Conservation (phyloP, 2,888 invertebrate genomes). For the Clusia tigrina region DNA sequence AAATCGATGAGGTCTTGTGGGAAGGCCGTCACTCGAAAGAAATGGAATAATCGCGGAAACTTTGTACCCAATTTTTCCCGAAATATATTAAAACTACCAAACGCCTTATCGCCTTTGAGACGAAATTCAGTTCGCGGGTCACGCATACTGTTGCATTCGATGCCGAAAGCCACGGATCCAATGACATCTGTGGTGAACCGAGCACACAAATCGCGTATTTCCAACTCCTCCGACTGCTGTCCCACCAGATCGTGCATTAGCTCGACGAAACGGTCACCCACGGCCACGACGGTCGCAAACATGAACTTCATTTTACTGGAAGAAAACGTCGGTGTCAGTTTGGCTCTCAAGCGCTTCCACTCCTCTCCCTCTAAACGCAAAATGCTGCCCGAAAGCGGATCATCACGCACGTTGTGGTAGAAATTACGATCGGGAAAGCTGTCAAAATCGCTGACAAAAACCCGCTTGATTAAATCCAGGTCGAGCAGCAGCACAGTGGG, state of each 20-base stretch:
- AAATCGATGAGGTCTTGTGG: constrained; percentile 34
- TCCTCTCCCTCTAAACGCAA: constrained; percentile 53
- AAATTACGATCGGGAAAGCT: constrained; percentile 37
- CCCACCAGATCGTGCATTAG: constrained; percentile 34
- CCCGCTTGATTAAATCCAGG: background rate
- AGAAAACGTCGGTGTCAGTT: constrained; percentile 65
- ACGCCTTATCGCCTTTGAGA: constrained; percentile 32
- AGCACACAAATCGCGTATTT: constrained; percentile 58
- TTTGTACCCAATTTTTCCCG: background rate
- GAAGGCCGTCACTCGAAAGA: constrained; percentile 49
- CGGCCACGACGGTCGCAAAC: constrained; percentile 54
- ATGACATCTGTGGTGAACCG: constrained; percentile 65
- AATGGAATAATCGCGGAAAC: constrained; percentile 17
- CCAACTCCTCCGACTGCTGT: constrained; percentile 41
- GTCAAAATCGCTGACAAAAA: constrained; percentile 3
- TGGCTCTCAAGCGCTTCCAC: constrained; percentile 62
- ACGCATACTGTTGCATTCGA: constrained; percentile 59
- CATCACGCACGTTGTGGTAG: constrained; percentile 44
- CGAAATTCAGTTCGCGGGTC: constrained; percentile 54
- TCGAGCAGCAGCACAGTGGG: constrained; percentile 32
- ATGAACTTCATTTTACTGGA: constrained; percentile 65
- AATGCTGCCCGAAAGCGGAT: constrained; percentile 52
- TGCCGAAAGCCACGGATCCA: constrained; percentile 61
- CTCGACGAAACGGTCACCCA: constrained; percentile 39
- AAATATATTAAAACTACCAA: constrained; percentile 15